These are phyloP conservation scores for Hyposoter dolosus DNA, from an alignment of 2,888 invertebrate species.

Conservation along the genomic window DNA sequence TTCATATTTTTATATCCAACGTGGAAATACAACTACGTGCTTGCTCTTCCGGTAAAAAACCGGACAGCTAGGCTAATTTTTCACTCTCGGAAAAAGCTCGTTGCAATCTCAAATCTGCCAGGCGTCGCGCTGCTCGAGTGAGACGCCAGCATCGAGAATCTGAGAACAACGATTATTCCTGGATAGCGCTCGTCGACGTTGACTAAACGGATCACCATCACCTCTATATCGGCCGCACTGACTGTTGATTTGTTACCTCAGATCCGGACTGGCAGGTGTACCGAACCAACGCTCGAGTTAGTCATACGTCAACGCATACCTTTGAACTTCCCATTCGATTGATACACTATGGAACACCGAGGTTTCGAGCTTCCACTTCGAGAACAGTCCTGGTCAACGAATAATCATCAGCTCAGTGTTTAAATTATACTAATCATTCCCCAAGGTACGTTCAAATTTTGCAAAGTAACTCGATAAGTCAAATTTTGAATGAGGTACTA, in stretches of 20 bases:
- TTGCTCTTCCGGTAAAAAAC: background rate
- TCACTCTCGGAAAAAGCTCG: background rate
- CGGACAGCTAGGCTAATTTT: background rate
- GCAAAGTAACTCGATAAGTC: too few species aligned
- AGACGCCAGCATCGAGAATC: constrained; percentile 1
- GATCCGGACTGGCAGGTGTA: constrained; percentile 16
- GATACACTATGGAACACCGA: constrained; percentile 4
- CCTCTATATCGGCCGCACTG: background rate
- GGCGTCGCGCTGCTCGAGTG: background rate
- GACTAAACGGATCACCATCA: constrained; percentile 28
- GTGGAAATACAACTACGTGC: background rate
- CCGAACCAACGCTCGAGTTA: constrained; percentile 11
- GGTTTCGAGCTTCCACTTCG: background rate
- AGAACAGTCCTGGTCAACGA: background rate
- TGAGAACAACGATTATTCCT: constrained; percentile 12
- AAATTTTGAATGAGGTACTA: too few species aligned
- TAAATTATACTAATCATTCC: too few species aligned
- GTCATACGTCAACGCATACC: constrained; percentile 8
- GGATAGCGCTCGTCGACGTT: constrained; percentile 18
- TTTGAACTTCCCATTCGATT: constrained; percentile 14
- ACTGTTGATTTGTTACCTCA: constrained; percentile 19
- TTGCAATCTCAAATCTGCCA: background rate
- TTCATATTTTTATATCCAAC: background rate
- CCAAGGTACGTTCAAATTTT: too few species aligned
- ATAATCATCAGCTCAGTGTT: too few species aligned